Conservation (phyloP, 2,888 invertebrate species). For the Andrena haemorrhoa region DNA sequence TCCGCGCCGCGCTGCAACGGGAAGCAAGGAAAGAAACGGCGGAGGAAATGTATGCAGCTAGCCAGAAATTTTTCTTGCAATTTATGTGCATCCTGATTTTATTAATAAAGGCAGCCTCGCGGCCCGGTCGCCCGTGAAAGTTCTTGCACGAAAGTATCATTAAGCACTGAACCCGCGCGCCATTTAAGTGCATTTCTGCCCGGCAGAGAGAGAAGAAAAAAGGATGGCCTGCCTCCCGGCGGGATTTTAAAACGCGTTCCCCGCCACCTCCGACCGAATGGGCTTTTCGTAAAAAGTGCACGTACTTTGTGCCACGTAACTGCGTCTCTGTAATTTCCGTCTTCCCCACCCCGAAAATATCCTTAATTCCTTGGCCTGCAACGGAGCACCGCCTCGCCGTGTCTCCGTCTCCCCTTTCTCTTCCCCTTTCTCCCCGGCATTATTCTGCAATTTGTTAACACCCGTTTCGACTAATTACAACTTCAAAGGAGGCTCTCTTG, state of each 20-base stretch:
- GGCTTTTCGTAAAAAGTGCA: slow-evolving; percentile 43
- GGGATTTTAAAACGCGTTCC: slow-evolving; percentile 32
- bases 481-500: background rate
- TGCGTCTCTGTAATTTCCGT: slow-evolving; percentile 26
- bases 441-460: slow-evolving; percentile 35
- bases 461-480: slow-evolving; percentile 25
- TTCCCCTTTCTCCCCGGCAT: background rate
- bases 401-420: background rate
- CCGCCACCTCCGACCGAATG: slow-evolving; percentile 35
- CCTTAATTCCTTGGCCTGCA: slow-evolving; percentile 28
- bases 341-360: slow-evolving; percentile 27
- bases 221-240: slow-evolving; percentile 26
- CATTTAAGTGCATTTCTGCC: slow-evolving; percentile 42
- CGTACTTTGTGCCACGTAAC: slow-evolving; percentile 45
- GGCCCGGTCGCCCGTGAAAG: slow-evolving; percentile 16
- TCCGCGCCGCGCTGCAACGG: background rate
- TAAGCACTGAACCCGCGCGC: slow-evolving; percentile 23
- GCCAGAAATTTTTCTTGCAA: slow-evolving; percentile 42
- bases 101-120: slow-evolving; percentile 42
- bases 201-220: slow-evolving; percentile 15
- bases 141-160: slow-evolving; percentile 44
- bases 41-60: slow-evolving; percentile 1
- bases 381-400: slow-evolving; percentile 8
- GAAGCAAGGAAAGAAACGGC: background rate
- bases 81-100: slow-evolving; percentile 47